phyloP scores from a whole-genome alignment of 53 echinoderm and acorn worm genomes.

The Echinometra lucunter region DNA sequence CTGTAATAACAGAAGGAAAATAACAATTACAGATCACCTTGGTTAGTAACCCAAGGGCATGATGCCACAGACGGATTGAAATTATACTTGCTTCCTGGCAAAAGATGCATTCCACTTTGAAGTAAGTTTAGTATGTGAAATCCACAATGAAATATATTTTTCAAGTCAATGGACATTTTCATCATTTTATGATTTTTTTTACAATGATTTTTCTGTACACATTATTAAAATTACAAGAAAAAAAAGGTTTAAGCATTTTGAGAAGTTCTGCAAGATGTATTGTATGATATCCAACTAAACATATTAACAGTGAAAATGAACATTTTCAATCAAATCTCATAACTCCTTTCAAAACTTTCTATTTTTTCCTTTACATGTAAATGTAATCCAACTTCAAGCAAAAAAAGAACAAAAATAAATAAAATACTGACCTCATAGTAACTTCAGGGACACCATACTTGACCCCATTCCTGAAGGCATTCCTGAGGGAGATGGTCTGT shows the following conservation, averaged over 20 bases:
- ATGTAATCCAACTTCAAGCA: not conserved
- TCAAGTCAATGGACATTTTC: no score
- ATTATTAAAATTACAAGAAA: no score
- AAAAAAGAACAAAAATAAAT: not conserved
- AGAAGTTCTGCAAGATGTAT: no score
- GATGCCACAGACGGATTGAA: not conserved
- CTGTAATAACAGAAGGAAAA: constrained; percentile 52
- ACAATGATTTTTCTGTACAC: no score
- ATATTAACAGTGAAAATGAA: no score
- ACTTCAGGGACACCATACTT: constrained; percentile 91
- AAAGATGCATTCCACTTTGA: not conserved
- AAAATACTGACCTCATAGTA: constrained; percentile 81
- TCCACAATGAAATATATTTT: not conserved
- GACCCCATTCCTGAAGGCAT: constrained; percentile 91
- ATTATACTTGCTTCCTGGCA: not conserved
- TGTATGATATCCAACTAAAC: no score
- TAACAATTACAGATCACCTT: not conserved
- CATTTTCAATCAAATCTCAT: no score
- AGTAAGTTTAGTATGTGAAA: not conserved
- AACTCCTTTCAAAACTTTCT: no score
- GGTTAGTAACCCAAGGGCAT: no score
- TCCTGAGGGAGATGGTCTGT: constrained; percentile 91
- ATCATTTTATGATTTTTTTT: no score
- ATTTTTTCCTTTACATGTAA: no score
- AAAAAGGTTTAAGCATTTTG: no score